Percentiles rank a stretch among this genome's conserved stretches.
phyloP scores from a whole-genome alignment of 1,140 invertebrate species.

The Pseudomyrmex sp. region DNA sequence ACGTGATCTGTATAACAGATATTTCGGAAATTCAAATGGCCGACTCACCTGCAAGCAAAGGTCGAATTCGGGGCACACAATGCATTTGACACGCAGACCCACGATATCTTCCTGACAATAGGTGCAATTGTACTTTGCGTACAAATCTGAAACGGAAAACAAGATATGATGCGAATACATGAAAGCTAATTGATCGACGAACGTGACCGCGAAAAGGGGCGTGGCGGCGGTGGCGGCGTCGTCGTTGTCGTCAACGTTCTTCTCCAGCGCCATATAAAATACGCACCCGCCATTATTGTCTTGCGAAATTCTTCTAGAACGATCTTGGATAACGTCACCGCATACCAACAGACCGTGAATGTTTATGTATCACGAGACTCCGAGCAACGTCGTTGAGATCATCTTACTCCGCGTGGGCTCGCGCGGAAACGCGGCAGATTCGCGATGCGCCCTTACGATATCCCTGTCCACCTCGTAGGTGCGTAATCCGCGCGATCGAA shows the following conservation, averaged over 20 bases:
- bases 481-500: slow-evolving; percentile 41
- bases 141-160: slow-evolving; percentile 86
- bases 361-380: slow-evolving; percentile 58
- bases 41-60: slow-evolving; percentile 95
- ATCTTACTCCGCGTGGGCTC: slow-evolving; percentile 56
- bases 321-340: slow-evolving; percentile 82
- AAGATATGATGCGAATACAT: neutral
- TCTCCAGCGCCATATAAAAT: slow-evolving; percentile 43
- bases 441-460: neutral
- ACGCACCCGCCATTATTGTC: slow-evolving; percentile 84
- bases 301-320: slow-evolving; percentile 82
- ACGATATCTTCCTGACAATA: slow-evolving; percentile 96
- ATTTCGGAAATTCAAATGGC: slow-evolving; percentile 67
- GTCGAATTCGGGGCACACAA: slow-evolving; percentile 94
- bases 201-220: neutral
- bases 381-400: slow-evolving; percentile 1
- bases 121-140: slow-evolving; percentile 94
- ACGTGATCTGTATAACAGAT: slow-evolving; percentile 69
- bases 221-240: neutral
- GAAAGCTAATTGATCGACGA: neutral
- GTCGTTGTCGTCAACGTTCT: neutral
- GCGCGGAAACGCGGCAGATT: slow-evolving; percentile 62
- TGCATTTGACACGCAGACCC: slow-evolving; percentile 94
- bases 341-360: slow-evolving; percentile 71
- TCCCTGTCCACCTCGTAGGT: slow-evolving; percentile 31